Evolutionary conservation across 35 echinoderm and acorn worm species (phyloP).

Genomic region (Ophiothrix spiculata): DNA sequence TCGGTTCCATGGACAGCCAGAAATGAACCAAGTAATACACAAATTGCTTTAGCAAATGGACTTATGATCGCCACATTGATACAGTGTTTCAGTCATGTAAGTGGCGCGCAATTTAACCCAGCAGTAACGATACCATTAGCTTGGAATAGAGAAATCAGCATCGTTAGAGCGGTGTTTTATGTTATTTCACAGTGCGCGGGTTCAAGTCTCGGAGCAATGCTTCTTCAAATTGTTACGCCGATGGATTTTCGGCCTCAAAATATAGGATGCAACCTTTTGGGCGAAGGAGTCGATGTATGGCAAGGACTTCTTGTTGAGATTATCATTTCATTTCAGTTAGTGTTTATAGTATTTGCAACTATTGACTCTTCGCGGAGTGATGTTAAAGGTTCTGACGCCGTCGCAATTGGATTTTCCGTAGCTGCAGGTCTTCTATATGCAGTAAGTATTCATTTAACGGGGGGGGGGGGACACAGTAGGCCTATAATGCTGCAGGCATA

Average conservation of each 20-base stretch:
- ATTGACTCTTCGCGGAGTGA: conserved; percentile 66
- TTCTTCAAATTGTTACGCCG: conserved; percentile 49
- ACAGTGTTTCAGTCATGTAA: conserved; percentile 77
- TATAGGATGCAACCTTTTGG: not conserved
- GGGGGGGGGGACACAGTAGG: no score
- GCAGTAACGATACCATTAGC: conserved; percentile 73
- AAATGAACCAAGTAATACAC: not conserved
- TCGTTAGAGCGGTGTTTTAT: conserved; percentile 56
- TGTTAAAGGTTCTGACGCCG: conserved; percentile 67
- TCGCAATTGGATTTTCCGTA: conserved; percentile 81
- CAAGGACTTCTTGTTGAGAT: conserved; percentile 78
- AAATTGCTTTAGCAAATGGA: conserved; percentile 77
- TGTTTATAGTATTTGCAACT: conserved; percentile 82
- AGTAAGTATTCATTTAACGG: no score
- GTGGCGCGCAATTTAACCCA: conserved; percentile 86
- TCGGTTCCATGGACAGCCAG: not conserved
- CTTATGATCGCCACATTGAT: conserved; percentile 81
- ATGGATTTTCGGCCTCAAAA: not conserved
- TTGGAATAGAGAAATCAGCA: conserved; percentile 60
- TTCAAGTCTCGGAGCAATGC: conserved; percentile 44
- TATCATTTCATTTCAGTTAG: conserved; percentile 77
- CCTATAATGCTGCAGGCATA: no score
- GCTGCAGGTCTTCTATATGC: conserved; percentile 71
- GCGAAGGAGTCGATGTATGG: not conserved
- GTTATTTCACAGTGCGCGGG: conserved; percentile 67